Conservation (phyloP, 2,113 vertebrate species). For the Microcebus tavaratra region DNA sequence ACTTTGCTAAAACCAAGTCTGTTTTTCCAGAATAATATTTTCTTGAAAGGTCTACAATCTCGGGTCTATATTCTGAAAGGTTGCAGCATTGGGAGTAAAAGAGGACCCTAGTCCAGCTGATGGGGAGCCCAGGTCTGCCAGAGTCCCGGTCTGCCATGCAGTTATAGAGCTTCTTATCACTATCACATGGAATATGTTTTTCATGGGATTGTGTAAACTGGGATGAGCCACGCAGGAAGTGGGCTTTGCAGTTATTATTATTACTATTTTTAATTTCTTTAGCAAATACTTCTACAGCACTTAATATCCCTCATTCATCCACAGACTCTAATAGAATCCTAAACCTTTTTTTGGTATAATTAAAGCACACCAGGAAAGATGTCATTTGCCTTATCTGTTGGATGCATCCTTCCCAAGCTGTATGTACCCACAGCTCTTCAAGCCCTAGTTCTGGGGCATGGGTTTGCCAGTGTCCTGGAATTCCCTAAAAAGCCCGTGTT, state of each 20-base stretch:
- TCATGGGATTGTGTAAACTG: not conserved
- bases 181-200: not conserved
- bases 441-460: not conserved
- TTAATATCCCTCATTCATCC: not conserved
- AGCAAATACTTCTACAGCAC: not conserved
- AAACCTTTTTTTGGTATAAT: not conserved
- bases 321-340: not conserved
- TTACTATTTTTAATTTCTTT: not conserved
- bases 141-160: not conserved
- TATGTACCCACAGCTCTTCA: not conserved
- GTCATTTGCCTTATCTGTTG: not conserved
- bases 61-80: not conserved
- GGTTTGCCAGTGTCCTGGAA: not conserved
- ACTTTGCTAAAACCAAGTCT: not conserved
- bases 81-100: rapidly evolving
- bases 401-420: not conserved
- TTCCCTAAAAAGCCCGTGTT: not conserved
- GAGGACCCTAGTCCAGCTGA: not conserved
- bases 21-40: not conserved
- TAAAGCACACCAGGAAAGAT: not conserved
- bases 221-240: not conserved
- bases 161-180: not conserved
- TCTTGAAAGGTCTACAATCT: not conserved
- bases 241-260: not conserved
- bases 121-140: not conserved